A percentile compares a stretch with the other conserved stretches of the same genome.
These are phyloP conservation scores for Valencia hispanica DNA, from an alignment of 2,797 vertebrate species.

Conservation along the genomic window DNA sequence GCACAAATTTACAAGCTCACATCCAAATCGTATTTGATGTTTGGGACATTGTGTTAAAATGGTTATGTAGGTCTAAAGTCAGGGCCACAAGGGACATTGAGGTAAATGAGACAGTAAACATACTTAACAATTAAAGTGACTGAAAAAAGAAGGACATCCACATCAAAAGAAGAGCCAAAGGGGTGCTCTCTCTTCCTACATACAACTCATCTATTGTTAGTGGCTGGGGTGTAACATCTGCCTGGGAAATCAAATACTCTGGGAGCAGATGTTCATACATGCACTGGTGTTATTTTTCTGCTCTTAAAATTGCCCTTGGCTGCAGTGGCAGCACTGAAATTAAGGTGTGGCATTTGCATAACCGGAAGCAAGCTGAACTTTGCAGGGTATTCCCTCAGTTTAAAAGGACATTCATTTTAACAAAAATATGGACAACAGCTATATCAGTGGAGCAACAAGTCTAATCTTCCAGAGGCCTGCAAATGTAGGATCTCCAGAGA, in stretches of 20 bases:
- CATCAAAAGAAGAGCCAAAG: conserved; percentile 87
- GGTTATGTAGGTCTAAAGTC: not conserved
- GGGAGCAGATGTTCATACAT: conserved; percentile 92
- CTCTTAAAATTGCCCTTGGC: conserved; percentile 75
- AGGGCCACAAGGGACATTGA: conserved; percentile 39
- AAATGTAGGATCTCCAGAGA: conserved; percentile 67
- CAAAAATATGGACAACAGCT: conserved; percentile 43
- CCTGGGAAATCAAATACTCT: conserved; percentile 90
- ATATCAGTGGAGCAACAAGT: conserved; percentile 83
- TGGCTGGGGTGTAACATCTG: conserved; percentile 98
- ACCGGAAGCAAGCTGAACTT: conserved; percentile 33
- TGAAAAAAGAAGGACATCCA: conserved; percentile 80
- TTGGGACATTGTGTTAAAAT: not conserved
- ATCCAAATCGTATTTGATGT: not conserved
- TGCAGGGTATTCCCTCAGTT: conserved; percentile 56
- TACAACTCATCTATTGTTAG: conserved; percentile 93
- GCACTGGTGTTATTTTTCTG: conserved; percentile 87
- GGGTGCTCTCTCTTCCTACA: conserved; percentile 90
- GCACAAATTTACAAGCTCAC: not conserved
- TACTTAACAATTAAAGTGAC: conserved; percentile 60
- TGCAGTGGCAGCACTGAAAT: conserved; percentile 55
- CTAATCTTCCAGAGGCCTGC: conserved; percentile 77
- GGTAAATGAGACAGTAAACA: conserved; percentile 52
- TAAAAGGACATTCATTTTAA: conserved; percentile 15
- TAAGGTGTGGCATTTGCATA: conserved; percentile 69